Evolutionary conservation across 2,113 vertebrate species (phyloP).

Genomic region (Corydoras sp.): DNA sequence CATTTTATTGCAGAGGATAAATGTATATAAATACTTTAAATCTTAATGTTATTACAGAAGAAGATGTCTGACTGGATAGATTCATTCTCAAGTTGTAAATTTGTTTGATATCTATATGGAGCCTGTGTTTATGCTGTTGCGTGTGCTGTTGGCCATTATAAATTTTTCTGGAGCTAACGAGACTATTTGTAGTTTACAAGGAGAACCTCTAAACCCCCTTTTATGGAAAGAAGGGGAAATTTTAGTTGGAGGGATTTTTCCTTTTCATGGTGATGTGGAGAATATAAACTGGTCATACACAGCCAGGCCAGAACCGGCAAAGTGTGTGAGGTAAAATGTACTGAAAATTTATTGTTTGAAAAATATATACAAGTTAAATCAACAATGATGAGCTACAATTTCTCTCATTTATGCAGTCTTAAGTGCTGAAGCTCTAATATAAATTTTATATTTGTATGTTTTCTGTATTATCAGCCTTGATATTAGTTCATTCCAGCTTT

Average conservation of each 20-base stretch:
- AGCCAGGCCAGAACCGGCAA: conserved; percentile 30
- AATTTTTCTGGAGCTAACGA: conserved; percentile 17
- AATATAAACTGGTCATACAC: conserved; percentile 29
- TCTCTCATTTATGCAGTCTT: too few species aligned
- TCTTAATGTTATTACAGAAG: neutral
- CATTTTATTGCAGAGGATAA: conserved; percentile 4
- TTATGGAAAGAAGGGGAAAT: conserved; percentile 46
- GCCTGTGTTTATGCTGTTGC: conserved; percentile 10
- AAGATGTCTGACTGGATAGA: neutral
- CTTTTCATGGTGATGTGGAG: conserved; percentile 46
- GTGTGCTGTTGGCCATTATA: neutral
- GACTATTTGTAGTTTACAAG: conserved; percentile 36
- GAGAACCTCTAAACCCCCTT: conserved; percentile 32
- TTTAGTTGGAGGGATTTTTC: conserved; percentile 48
- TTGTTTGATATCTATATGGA: neutral
- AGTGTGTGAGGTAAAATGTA: conserved; percentile 43
- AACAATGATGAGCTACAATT: neutral
- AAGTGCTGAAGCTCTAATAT: too few species aligned
- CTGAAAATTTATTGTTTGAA: neutral
- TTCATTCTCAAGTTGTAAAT: neutral
- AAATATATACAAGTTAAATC: neutral
- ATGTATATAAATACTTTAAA: neutral
- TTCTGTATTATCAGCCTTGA: conserved; percentile 38
- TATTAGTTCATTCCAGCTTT: conserved; percentile 49
- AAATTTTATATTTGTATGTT: neutral